These are phyloP conservation scores for Micrasema longulum DNA, from an alignment of 1,140 invertebrate species.

Conservation along the genomic window DNA sequence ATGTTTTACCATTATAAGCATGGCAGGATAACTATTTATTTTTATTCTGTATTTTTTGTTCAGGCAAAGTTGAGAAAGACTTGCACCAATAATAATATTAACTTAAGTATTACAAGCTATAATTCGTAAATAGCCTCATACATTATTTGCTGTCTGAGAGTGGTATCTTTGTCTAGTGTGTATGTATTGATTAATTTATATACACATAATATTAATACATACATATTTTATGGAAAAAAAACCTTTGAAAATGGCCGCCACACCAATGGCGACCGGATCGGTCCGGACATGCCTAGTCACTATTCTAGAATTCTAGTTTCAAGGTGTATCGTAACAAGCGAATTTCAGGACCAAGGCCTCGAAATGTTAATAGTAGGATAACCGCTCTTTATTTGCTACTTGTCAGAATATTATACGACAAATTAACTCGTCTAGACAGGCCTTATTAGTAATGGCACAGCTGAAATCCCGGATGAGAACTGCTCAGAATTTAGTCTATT, in stretches of 20 bases:
- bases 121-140: too few relatives aligned
- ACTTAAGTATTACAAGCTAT: too few relatives aligned
- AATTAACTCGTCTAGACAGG: conserved; percentile 18
- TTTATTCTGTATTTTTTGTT: too few relatives aligned
- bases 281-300: conserved; percentile 3
- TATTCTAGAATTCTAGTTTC: conserved; percentile 5
- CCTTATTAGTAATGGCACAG: conserved; percentile 5
- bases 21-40: too few relatives aligned
- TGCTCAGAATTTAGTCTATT: background rate
- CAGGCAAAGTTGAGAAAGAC: too few relatives aligned
- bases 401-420: background rate
- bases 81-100: too few relatives aligned
- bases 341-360: background rate
- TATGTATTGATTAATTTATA: conserved; percentile 42
- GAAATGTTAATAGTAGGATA: too few relatives aligned
- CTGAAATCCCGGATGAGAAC: conserved; percentile 1
- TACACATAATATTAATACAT: too few relatives aligned
- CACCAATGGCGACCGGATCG: conserved; percentile 21
- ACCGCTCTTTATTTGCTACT: background rate
- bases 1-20: too few relatives aligned
- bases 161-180: conserved; percentile 14
- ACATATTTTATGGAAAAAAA: conserved; percentile 36
- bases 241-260: conserved; percentile 41
- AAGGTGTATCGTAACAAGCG: conserved; percentile 2
- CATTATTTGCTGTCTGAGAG: background rate